Percentiles rank a stretch among this genome's conserved stretches.
phyloP scores from a whole-genome alignment of 2,113 vertebrate genomes.

The Nesoenas mayeri region DNA sequence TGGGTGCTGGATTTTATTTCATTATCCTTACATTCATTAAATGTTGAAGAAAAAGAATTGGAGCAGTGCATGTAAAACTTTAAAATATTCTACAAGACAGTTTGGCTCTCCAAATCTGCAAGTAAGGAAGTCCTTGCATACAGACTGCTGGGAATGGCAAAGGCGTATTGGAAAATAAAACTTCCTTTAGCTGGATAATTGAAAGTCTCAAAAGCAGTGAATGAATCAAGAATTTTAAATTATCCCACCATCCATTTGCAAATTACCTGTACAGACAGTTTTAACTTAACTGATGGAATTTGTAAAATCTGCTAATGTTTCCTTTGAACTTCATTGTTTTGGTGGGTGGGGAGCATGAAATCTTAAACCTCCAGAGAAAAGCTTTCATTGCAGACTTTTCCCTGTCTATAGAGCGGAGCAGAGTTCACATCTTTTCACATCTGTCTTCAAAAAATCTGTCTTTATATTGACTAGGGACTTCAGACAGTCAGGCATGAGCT shows the following conservation, averaged over 20 bases:
- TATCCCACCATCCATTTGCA: background rate
- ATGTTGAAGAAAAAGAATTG: conserved; percentile 2
- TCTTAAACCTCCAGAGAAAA: background rate
- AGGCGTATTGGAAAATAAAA: background rate
- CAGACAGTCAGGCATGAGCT: background rate
- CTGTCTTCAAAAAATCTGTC: conserved; percentile 11
- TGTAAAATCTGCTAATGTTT: background rate
- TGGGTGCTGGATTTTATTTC: conserved; percentile 41
- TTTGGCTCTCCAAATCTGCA: background rate
- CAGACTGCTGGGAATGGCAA: background rate
- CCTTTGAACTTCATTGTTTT: background rate
- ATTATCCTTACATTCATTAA: conserved; percentile 18
- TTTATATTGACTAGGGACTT: background rate
- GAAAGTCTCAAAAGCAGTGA: background rate
- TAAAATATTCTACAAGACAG: background rate
- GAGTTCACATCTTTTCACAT: background rate
- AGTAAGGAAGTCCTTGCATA: background rate
- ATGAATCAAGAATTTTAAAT: background rate
- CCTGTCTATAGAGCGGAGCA: background rate
- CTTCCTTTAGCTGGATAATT: background rate
- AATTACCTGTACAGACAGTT: background rate
- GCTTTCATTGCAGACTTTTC: background rate
- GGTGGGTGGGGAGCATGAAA: background rate
- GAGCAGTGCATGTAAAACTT: background rate
- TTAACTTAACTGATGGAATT: background rate